Evolutionary conservation across 2,797 vertebrate species (phyloP).

Genomic region (Sylvia borin): DNA sequence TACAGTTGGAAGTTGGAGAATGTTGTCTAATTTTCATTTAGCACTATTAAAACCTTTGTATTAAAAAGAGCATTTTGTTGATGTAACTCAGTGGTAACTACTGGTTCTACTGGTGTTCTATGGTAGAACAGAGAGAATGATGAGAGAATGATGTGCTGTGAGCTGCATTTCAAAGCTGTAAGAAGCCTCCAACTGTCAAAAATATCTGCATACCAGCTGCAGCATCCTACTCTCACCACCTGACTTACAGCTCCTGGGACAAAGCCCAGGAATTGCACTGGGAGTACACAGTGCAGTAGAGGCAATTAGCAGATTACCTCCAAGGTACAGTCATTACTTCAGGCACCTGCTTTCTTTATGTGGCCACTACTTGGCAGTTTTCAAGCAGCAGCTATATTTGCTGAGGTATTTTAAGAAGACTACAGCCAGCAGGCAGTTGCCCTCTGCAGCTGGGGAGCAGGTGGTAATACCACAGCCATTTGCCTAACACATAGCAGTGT

Average conservation of each 20-base stretch:
- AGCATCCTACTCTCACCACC: neutral
- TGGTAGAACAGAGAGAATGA: neutral
- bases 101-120: neutral
- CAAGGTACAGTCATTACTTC: neutral
- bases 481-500: neutral
- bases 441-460: neutral
- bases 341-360: neutral
- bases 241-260: neutral
- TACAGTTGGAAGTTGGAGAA: neutral
- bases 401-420: neutral
- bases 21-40: neutral
- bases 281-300: neutral
- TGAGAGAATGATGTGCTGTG: neutral
- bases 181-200: neutral
- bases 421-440: neutral
- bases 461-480: neutral
- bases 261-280: neutral
- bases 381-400: neutral
- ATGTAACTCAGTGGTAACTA: neutral
- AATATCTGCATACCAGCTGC: neutral
- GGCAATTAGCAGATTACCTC: neutral
- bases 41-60: neutral
- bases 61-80: neutral
- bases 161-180: neutral
- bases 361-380: neutral